phyloP scores from a whole-genome alignment of 1,140 invertebrate genomes.

The Periplaneta americana region DNA sequence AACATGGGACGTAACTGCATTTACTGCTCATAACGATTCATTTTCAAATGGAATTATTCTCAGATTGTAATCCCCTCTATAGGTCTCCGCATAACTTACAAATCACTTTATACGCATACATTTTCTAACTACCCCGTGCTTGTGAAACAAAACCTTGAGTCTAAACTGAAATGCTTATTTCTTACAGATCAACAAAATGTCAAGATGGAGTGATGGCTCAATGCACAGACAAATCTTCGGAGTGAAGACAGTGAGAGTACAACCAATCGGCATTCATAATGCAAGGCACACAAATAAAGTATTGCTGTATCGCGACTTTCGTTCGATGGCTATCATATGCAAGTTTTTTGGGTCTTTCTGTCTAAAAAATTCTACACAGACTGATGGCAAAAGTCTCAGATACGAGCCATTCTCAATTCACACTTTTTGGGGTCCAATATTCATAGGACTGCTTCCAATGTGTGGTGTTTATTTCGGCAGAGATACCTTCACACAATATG shows the following conservation, averaged over 20 bases:
- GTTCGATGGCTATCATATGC: background rate
- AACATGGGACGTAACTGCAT: too few relatives aligned
- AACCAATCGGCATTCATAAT: background rate
- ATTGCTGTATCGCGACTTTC: background rate
- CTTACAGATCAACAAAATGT: background rate
- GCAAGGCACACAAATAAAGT: background rate
- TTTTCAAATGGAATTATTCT: too few relatives aligned
- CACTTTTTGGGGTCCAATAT: background rate
- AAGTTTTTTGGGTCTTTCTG: background rate
- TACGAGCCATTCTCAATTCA: background rate
- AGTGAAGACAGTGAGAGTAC: background rate
- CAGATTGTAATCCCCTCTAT: too few relatives aligned
- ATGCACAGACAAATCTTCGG: background rate
- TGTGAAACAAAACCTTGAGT: too few relatives aligned
- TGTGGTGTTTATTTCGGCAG: background rate
- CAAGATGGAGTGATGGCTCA: background rate
- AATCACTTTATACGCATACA: too few relatives aligned
- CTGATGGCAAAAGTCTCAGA: background rate
- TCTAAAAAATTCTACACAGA: background rate
- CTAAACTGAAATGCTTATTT: too few relatives aligned
- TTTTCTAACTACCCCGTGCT: too few relatives aligned
- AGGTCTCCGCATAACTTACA: too few relatives aligned
- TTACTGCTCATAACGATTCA: too few relatives aligned
- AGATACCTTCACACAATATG: background rate
- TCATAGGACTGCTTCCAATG: background rate